phyloP scores from a whole-genome alignment of 2,113 vertebrate species.

The Chloropsis cyanopogon region DNA sequence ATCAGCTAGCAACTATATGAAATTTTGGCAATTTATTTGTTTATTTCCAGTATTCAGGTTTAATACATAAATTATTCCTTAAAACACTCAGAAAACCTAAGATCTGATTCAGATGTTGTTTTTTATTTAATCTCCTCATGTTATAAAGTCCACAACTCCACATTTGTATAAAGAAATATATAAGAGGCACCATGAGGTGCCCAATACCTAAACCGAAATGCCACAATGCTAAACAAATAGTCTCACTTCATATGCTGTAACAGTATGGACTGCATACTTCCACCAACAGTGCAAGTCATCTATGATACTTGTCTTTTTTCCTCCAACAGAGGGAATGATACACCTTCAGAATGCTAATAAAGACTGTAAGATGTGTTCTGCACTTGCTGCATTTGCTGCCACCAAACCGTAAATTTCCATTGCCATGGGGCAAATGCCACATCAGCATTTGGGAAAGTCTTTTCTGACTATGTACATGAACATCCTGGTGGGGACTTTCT shows the following conservation, averaged over 20 bases:
- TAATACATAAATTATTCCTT: neutral
- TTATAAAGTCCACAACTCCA: neutral
- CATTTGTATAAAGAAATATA: neutral
- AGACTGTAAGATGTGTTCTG: neutral
- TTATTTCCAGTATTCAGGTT: neutral
- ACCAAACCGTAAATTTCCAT: neutral
- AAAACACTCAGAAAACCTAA: neutral
- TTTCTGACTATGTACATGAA: neutral
- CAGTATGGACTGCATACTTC: neutral
- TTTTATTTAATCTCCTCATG: neutral
- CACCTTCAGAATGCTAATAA: neutral
- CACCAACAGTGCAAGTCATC: neutral
- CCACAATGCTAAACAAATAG: neutral
- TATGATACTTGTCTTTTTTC: neutral
- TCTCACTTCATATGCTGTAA: neutral
- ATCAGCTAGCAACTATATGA: neutral
- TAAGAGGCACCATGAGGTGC: neutral
- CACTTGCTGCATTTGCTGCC: neutral
- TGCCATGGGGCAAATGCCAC: neutral
- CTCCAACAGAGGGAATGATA: neutral
- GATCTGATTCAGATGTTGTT: neutral
- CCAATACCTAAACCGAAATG: neutral
- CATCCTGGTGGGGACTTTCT: neutral
- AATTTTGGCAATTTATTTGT: neutral
- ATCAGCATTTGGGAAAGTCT: neutral